Conservation (phyloP, 2,113 vertebrate genomes). For the Holacanthus passer region DNA sequence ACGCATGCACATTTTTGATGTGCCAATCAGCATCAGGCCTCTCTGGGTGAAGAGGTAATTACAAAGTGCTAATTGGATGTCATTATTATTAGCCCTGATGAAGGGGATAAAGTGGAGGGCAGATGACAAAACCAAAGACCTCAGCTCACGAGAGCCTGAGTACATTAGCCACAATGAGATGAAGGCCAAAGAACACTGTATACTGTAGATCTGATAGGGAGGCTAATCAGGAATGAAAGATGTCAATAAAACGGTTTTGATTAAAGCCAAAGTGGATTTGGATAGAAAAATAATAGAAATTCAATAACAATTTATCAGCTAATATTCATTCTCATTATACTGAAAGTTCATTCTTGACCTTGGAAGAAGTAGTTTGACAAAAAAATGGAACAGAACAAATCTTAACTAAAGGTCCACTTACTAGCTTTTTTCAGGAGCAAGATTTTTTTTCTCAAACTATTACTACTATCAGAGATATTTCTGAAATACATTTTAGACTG, state of each 20-base stretch:
- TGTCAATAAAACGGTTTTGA: not conserved
- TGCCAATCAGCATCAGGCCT: slow-evolving; percentile 64
- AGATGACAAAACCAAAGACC: slow-evolving; percentile 33
- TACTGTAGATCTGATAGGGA: not conserved
- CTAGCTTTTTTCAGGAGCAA: too few relatives aligned
- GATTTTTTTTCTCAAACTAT: too few relatives aligned
- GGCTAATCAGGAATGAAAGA: not conserved
- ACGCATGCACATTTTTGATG: slow-evolving; percentile 20
- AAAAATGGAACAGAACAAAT: not conserved
- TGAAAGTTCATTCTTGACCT: too few relatives aligned
- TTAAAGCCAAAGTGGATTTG: not conserved
- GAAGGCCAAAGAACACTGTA: not conserved
- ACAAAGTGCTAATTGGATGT: slow-evolving; percentile 70
- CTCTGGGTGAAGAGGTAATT: slow-evolving; percentile 66
- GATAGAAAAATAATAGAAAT: not conserved
- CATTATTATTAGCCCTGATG: slow-evolving; percentile 60
- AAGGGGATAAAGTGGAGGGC: slow-evolving; percentile 4
- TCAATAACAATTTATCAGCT: not conserved
- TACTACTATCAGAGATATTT: too few relatives aligned
- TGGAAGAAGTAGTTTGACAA: not conserved
- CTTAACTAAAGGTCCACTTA: not conserved
- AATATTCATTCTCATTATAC: too few relatives aligned
- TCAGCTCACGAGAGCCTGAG: not conserved
- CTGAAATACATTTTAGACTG: too few relatives aligned
- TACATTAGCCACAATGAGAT: slow-evolving; percentile 3